Conservation (phyloP, 2,797 vertebrate species). For the Sternarchorhynchus goeldii region DNA sequence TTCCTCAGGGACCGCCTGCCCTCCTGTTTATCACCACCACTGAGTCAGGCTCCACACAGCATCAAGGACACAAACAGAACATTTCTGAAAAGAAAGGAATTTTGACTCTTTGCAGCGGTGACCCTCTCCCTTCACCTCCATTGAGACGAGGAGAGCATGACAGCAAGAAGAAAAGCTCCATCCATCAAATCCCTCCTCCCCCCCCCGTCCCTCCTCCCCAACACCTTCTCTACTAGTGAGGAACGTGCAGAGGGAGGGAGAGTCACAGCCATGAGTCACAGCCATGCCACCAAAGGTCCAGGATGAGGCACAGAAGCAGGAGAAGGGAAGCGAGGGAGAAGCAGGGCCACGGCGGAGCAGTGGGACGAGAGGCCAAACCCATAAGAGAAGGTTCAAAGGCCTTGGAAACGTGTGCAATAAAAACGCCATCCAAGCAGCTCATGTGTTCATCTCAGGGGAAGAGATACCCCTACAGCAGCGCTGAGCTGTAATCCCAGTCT, state of each 20-base stretch:
- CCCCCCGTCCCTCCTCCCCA: not conserved
- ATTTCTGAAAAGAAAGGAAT: constrained; percentile 39
- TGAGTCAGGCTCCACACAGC: constrained; percentile 17
- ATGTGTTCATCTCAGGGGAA: constrained; percentile 25
- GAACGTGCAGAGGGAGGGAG: not conserved
- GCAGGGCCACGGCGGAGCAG: constrained; percentile 17
- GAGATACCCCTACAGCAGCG: not conserved
- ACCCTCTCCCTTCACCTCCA: constrained; percentile 28
- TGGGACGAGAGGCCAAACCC: constrained; percentile 36
- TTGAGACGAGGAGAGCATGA: constrained; percentile 27
- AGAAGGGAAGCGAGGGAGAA: not conserved
- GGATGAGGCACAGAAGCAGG: constrained; percentile 16
- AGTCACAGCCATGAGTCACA: constrained; percentile 14
- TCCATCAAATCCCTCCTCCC: constrained; percentile 23
- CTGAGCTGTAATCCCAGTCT: not conserved
- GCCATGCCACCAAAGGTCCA: constrained; percentile 32
- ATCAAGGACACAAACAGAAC: constrained; percentile 29
- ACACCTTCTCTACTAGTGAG: constrained; percentile 9
- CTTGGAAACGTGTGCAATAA: constrained; percentile 34
- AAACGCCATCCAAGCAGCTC: constrained; percentile 48
- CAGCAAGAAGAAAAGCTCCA: constrained; percentile 35
- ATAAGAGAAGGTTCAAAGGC: constrained; percentile 49
- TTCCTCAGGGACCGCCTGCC: constrained; percentile 16
- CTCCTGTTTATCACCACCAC: constrained; percentile 5
- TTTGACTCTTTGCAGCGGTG: constrained; percentile 27